phyloP scores from a whole-genome alignment of 2,113 vertebrate genomes.

The Drymodes brunneopygia region DNA sequence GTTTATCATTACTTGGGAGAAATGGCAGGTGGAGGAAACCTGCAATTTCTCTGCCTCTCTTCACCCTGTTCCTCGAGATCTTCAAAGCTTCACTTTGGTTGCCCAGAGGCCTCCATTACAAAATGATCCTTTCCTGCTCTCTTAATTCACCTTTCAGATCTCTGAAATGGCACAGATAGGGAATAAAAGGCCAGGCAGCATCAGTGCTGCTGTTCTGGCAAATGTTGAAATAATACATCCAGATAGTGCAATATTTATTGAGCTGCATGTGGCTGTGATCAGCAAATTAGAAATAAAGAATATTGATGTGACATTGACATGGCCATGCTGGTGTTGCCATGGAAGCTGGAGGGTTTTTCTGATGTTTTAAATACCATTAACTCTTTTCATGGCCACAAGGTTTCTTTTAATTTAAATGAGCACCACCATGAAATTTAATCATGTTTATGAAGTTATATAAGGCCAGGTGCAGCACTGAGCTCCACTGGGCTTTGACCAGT shows the following conservation, averaged over 20 bases:
- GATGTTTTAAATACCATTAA: neutral
- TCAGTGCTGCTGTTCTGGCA: neutral
- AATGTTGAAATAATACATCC: neutral
- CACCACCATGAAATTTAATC: neutral
- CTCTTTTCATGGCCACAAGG: neutral
- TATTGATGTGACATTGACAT: neutral
- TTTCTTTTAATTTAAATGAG: neutral
- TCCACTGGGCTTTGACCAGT: neutral
- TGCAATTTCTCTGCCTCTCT: neutral
- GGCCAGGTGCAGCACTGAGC: neutral
- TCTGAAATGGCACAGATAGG: neutral
- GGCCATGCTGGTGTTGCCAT: neutral
- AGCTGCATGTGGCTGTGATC: neutral
- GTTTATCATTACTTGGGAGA: neutral
- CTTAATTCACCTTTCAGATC: neutral
- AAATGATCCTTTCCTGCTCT: neutral
- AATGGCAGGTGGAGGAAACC: neutral
- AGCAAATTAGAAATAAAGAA: neutral
- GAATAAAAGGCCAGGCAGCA: neutral
- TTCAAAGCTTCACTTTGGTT: neutral
- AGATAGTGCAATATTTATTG: neutral
- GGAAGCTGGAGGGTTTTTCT: neutral
- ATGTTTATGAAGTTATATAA: neutral
- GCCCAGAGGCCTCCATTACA: neutral
- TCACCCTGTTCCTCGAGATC: neutral